Evolutionary conservation across 1,140 invertebrate species (phyloP), one percentile per base, ranked within the genome.

Genomic region (Ceratina calcarata): DNA sequence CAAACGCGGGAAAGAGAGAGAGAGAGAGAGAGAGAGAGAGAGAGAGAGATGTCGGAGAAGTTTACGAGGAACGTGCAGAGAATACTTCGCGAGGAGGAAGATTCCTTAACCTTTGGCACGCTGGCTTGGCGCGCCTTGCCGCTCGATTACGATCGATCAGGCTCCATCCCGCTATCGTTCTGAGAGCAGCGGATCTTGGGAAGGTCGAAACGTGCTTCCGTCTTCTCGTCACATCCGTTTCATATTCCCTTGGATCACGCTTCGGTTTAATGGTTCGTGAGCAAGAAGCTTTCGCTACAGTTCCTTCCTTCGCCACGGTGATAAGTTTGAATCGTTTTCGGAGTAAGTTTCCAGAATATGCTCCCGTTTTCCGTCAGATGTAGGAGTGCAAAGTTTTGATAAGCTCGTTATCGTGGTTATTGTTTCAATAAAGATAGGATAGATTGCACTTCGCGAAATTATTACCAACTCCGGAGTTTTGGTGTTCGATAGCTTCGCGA

Each of bases 131-230:
- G 74, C 61, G 70, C 79, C 70, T 83, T 32, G 82, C 61, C 57
- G 20, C 76, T 82, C 83, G 84, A 85, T 86, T 84, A 84, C 84
- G 83, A 86, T 86, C 83, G 84, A 86, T 85, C 84, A 67, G 65
- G 65, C 78, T 22, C 70, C 66, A 71, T 71, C 69, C 69, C 18
- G 65, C 57, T 84, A 76, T 76, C 81, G 69, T 68, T 80, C 27
- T 66, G 49, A 51, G 68, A 60, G 55, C 58, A 20, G 77, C 68
- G 66, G 67, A 73, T 80, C 71, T 75, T 61, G 75, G 71, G 64
- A 64, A 75, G 77, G 69, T 73, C 68, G 79, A 45, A 57, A 61
- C 67, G 71, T 72, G 58, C 45, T 79, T 57, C 20, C 37, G 45
- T 49, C 20, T 3, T 22, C 4, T 10, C 20, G 24, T 61, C 68